These are phyloP conservation scores for Chlorocebus sabaeus DNA, from an alignment of 2,113 vertebrate species.

Conservation along the genomic window DNA sequence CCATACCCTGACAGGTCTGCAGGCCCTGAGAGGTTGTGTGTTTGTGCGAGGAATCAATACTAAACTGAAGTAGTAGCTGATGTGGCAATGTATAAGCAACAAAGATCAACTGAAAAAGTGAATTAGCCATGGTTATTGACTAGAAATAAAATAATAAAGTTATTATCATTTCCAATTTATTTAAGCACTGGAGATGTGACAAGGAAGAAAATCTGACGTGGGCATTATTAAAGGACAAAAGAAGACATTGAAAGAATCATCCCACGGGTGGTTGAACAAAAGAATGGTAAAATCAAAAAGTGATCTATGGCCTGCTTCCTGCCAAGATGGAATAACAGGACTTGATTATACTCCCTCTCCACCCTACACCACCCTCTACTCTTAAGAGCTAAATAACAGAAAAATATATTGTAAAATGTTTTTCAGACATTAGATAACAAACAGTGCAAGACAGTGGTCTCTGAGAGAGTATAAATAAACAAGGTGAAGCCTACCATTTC, in stretches of 20 bases:
- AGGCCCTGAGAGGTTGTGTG: rapidly evolving
- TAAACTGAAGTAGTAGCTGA: not conserved
- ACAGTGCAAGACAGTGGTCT: not conserved
- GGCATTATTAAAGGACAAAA: not conserved
- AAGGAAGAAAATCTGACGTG: not conserved
- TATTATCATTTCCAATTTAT: conserved; percentile 30
- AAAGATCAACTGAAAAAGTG: conserved; percentile 6
- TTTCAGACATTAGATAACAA: not conserved
- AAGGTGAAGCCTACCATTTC: too few relatives aligned
- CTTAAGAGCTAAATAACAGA: not conserved
- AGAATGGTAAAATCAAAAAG: not conserved
- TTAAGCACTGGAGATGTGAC: not conserved
- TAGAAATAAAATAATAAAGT: conserved; percentile 45
- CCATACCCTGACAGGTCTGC: rapidly evolving
- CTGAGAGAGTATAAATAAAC: not conserved
- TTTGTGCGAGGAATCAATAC: not conserved
- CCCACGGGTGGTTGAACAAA: not conserved
- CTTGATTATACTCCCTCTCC: not conserved
- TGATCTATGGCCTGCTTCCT: not conserved
- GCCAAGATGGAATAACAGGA: not conserved
- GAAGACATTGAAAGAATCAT: not conserved
- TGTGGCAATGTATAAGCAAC: not conserved
- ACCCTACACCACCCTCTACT: too few relatives aligned
- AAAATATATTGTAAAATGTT: not conserved
- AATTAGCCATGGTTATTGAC: not conserved